phyloP scores from a whole-genome alignment of 2,888 invertebrate species.

The Tetrapedia diversipes region DNA sequence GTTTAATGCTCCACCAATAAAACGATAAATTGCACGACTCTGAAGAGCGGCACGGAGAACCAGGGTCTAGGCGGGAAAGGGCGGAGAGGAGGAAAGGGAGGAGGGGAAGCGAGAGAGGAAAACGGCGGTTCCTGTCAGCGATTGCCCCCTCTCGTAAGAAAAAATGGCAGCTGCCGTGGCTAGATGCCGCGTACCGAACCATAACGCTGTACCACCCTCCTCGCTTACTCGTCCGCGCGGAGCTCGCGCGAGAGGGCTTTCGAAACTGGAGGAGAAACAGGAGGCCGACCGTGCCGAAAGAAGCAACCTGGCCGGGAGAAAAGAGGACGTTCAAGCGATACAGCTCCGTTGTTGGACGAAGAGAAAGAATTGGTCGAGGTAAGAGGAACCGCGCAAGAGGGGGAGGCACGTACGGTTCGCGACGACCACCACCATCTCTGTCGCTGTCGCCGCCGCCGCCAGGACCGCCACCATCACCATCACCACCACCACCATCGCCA shows the following conservation, averaged over 20 bases:
- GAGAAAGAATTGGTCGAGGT: constrained; percentile 35
- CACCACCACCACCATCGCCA: constrained; percentile 16
- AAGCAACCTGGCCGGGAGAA: constrained; percentile 47
- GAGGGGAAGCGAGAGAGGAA: constrained; percentile 69
- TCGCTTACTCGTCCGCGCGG: constrained; percentile 73
- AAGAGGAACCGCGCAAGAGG: constrained; percentile 56
- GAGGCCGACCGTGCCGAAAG: constrained; percentile 59
- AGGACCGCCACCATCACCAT: constrained; percentile 44
- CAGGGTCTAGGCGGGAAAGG: neutral
- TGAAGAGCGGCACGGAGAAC: neutral
- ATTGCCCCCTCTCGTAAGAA: constrained; percentile 82
- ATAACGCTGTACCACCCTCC: constrained; percentile 69
- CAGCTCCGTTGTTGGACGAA: constrained; percentile 28
- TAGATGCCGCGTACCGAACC: constrained; percentile 82
- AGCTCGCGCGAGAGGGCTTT: constrained; percentile 68
- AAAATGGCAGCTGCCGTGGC: constrained; percentile 84
- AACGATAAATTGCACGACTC: constrained; percentile 79
- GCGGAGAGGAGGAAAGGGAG: neutral
- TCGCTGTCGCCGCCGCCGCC: constrained; percentile 36
- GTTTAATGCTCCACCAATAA: constrained; percentile 75
- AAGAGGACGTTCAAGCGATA: constrained; percentile 42
- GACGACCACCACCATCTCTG: constrained; percentile 27
- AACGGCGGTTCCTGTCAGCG: constrained; percentile 81
- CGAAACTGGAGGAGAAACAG: constrained; percentile 60
- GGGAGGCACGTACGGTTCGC: constrained; percentile 47